Conservation (phyloP, 92 coral and sea anemone species). For the Porites rus region DNA sequence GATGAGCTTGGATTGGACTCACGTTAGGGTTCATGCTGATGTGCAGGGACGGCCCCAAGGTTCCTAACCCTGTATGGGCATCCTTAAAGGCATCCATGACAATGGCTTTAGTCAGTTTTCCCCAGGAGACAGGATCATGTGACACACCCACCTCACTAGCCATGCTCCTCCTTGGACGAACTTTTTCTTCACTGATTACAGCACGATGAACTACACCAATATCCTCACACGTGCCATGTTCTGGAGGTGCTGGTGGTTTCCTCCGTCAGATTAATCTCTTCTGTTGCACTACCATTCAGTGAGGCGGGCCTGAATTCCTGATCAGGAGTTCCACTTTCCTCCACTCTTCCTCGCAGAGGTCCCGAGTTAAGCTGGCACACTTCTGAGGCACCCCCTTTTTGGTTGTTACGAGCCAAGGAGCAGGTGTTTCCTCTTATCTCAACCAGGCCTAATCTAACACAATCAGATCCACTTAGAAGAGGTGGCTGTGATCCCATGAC, state of each 20-base stretch:
- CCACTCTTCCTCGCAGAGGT: too few relatives aligned
- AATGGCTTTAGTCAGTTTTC: constrained; percentile 6
- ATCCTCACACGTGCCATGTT: background rate
- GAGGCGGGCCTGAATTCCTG: constrained; percentile 3
- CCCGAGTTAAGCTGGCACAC: constrained; percentile 15
- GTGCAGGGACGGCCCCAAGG: constrained; percentile 17
- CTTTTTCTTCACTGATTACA: background rate
- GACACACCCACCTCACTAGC: constrained; percentile 11
- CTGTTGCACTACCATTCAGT: too few relatives aligned
- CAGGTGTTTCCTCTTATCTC: background rate
- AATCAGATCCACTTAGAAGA: constrained; percentile 25
- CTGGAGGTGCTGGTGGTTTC: background rate
- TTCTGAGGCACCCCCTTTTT: background rate
- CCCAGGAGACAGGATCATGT: constrained; percentile 12
- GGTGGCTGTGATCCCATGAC: constrained; percentile 22
- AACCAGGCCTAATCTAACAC: background rate
- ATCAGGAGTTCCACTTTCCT: background rate
- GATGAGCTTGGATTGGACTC: constrained; percentile 49
- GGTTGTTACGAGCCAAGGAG: background rate
- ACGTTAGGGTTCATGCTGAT: constrained; percentile 39
- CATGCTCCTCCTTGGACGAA: background rate
- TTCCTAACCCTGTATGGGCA: constrained; percentile 32
- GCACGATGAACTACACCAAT: constrained; percentile 8
- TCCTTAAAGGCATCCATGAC: constrained; percentile 13
- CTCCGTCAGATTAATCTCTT: too few relatives aligned